Conservation (phyloP, 2,113 vertebrate species). For the Monarcha castaneiventris region DNA sequence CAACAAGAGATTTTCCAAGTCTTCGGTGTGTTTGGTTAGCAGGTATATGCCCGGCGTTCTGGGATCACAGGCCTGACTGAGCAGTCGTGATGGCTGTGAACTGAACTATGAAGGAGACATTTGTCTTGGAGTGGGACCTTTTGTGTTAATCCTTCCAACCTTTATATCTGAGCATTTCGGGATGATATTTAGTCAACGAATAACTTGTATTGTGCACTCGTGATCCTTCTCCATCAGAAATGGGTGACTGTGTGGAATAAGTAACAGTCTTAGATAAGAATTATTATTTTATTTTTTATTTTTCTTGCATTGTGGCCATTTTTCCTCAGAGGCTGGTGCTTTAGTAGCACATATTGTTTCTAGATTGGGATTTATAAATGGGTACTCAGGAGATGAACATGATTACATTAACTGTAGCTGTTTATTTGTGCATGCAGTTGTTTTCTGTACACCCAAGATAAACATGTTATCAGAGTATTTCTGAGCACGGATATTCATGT, state of each 20-base stretch:
- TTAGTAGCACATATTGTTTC: background rate
- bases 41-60: background rate
- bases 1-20: background rate
- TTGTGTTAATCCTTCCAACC: constrained; percentile 58
- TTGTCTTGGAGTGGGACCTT: constrained; percentile 57
- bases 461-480: background rate
- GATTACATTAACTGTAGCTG: background rate
- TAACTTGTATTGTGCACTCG: background rate
- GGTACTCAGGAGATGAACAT: background rate
- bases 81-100: constrained; percentile 29
- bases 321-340: background rate
- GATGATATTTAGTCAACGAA: constrained; percentile 1
- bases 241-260: background rate
- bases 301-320: background rate
- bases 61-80: constrained; percentile 1
- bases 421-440: background rate
- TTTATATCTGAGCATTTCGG: constrained; percentile 15
- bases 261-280: background rate
- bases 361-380: background rate
- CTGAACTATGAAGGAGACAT: constrained; percentile 57
- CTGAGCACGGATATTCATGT: background rate
- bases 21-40: background rate
- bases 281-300: background rate
- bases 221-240: background rate
- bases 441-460: background rate